phyloP scores from a whole-genome alignment of 2,113 vertebrate genomes.

The Eulemur rufifrons region DNA sequence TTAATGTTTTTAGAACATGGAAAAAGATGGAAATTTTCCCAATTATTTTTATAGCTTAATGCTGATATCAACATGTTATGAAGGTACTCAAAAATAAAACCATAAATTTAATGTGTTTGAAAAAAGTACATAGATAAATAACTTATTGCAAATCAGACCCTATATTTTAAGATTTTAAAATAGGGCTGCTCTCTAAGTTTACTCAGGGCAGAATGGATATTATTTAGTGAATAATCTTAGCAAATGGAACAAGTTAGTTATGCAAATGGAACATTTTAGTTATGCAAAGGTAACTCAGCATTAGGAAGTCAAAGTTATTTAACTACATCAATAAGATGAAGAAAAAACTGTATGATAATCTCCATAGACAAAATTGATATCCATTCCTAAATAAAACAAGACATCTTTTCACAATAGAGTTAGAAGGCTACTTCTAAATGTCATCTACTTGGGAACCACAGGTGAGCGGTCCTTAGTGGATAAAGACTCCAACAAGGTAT shows the following conservation, averaged over 20 bases:
- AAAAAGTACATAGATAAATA: neutral
- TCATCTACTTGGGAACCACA: neutral
- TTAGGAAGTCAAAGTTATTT: neutral
- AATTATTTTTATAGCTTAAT: neutral
- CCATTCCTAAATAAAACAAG: neutral
- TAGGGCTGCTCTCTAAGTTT: neutral
- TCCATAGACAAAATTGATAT: neutral
- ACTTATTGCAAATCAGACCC: neutral
- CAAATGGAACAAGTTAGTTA: neutral
- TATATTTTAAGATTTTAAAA: neutral
- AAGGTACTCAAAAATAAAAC: neutral
- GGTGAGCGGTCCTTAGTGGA: neutral
- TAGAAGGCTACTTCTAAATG: neutral
- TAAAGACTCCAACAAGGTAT: neutral
- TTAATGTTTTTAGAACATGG: neutral
- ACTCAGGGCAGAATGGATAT: neutral
- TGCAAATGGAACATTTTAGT: neutral
- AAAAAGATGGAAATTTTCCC: neutral
- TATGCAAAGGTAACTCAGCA: neutral
- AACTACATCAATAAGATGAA: neutral
- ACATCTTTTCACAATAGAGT: neutral
- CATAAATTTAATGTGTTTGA: neutral
- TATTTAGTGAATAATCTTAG: neutral
- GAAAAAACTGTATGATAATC: neutral
- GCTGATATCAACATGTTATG: neutral